Conservation (phyloP, 2,113 vertebrate genomes). For the Lathamus discolor region DNA sequence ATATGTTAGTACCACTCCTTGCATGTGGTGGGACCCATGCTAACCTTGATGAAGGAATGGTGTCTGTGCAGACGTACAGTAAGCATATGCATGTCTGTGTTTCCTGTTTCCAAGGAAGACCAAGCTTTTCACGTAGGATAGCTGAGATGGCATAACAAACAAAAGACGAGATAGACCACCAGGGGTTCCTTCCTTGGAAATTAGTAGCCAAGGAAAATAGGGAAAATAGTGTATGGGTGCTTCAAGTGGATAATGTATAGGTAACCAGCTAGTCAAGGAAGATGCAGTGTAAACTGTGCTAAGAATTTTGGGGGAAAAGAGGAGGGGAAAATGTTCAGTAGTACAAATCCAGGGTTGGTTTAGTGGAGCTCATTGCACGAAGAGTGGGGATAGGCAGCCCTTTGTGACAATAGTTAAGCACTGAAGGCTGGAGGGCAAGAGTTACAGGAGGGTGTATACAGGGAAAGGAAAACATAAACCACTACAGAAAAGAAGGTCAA, state of each 20-base stretch:
- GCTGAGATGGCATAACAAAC: neutral
- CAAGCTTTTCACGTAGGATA: neutral
- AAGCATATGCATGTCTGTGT: fast-evolving
- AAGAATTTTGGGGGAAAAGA: neutral
- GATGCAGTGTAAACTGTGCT: neutral
- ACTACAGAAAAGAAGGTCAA: neutral
- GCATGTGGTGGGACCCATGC: neutral
- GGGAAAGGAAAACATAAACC: neutral
- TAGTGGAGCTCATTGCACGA: neutral
- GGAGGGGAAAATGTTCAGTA: neutral
- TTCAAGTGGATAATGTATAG: neutral
- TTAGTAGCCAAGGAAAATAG: neutral
- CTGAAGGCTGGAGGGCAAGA: neutral
- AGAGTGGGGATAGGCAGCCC: neutral
- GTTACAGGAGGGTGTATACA: neutral
- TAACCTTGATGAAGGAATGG: neutral
- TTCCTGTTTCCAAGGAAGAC: neutral
- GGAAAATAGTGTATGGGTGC: neutral
- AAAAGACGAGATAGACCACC: neutral
- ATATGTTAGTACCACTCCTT: neutral
- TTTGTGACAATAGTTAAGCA: neutral
- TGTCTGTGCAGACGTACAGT: neutral
- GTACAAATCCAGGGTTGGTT: neutral
- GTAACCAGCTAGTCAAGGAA: neutral
- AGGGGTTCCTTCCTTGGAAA: neutral